Conservation (phyloP, 2,797 vertebrate species). For the Argyrosomus regius region DNA sequence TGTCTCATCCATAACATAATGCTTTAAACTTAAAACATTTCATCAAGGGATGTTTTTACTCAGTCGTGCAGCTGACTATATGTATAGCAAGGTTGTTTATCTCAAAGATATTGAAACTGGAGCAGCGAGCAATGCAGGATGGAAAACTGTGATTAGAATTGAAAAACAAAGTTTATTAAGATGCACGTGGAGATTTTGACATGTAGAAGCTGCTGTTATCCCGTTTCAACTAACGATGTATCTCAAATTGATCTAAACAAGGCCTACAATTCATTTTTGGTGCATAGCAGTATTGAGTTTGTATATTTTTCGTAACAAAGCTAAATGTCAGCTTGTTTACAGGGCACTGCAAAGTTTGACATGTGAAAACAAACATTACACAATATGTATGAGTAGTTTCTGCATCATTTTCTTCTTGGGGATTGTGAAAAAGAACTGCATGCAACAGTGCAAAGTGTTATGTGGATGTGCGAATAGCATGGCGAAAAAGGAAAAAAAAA, state of each 20-base stretch:
- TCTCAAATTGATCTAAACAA: neutral
- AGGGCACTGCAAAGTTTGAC: neutral
- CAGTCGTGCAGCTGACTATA: neutral
- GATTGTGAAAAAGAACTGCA: neutral
- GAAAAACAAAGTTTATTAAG: neutral
- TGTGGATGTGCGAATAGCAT: neutral
- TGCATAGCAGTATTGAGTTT: neutral
- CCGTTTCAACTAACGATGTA: neutral
- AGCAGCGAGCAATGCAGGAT: neutral
- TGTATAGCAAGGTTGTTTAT: neutral
- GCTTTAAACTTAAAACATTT: constrained; percentile 3
- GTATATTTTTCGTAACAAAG: neutral
- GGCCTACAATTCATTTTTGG: neutral
- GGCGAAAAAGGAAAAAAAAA: neutral
- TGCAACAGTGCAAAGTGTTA: neutral
- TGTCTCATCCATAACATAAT: neutral
- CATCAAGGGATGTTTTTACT: neutral
- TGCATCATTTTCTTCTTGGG: neutral
- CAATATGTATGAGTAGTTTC: neutral
- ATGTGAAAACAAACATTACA: neutral
- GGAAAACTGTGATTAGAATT: neutral
- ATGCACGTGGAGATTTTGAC: neutral
- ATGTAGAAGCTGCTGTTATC: neutral
- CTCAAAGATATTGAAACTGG: neutral
- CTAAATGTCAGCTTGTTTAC: neutral